Evolutionary conservation across 35 echinoderm and acorn worm genomes (phyloP), one percentile per base, ranked within the genome.

Genomic region (Chiridota heheva): DNA sequence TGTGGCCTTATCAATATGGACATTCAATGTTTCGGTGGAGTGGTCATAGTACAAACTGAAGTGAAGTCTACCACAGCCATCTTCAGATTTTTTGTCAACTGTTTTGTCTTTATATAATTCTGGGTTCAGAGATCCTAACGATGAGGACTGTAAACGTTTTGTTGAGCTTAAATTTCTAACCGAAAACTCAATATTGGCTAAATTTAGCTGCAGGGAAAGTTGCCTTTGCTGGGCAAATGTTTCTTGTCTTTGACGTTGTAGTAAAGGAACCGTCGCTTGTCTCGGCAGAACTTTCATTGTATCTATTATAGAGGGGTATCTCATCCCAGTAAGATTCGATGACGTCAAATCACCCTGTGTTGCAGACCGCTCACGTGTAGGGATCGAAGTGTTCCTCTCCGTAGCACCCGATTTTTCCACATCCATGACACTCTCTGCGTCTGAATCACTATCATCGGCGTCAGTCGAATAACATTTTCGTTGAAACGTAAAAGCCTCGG

Each of bases 21-120:
- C 88, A 45, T 77, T 84, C 4, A 97, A 69, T 13, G 72, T 83
- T 80, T 91, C 94, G 25, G 88, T 87, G 34, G 88, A 79, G 32
- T 97, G 89, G 45, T 97, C 94, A 72, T 91, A 97, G 72, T 78
- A 73, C 34, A 97, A 60, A 59, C 70, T 84, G 80, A 96, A 90
- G 53, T 88, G 76, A 30, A 97, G 63, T 77, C 81, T 80, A 35
- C 94, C 94, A 45, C 94, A 96, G 30, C 63, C 81, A 12, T 84
- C 81, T 65, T 77, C 87, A 20, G 60, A 63, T 41, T 67, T 66
- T 38, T 86, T 75, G 7, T 76, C 80, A 16, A 73, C 71, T n/a
- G 88, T 80, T 44, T 96, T 88, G 59, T 90, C 82, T 6, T 82
- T 73, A 41, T 96, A 96, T 37, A 96, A 70, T 33, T 96, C 86